Evolutionary conservation across 2,113 vertebrate genomes (phyloP), one percentile per base, ranked within the genome.

Genomic region (Protobothrops flavoviridis): DNA sequence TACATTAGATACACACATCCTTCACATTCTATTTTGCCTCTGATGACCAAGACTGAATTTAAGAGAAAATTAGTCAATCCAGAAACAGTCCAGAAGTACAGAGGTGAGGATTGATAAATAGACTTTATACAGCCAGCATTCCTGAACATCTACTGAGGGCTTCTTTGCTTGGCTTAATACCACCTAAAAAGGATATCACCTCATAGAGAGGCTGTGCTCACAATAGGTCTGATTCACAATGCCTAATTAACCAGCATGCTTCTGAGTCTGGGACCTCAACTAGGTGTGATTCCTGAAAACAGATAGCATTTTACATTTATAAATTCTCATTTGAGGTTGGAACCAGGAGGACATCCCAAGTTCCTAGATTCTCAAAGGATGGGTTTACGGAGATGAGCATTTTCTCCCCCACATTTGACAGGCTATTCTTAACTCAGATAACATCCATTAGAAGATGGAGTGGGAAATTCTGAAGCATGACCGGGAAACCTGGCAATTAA

Each of bases 401-500:
- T 69, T 29, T 52, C 94, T 87, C 12, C 39, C 26, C 50, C 11
- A n/a, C 23, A 26, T 29, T 57, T 24, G 23, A 43, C 7, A 64
- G 57, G 7, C 56, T 61, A 48, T 20, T 17, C 59, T 52, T 85
- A 81, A 29, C 12, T 45, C 33, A 57, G 3, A n/a, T 4, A 48
- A 5, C 20, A 20, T 1, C 17, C 45, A 10, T 91, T 87, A 93
- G 17, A 91, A 93, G 92, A 94, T 74, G 21, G 52, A 94, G 20
- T 57, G 88, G 92, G 91, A 89, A 94, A 39, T 87, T 86, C 88
- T 92, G 93, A 97, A 95, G 92, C 8, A 69, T 45, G 93, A 85
- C 92, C 50, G 85, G 93, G 94, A 55, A 59, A 92, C 95, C 92
- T 94, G 93, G 93, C 92, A 94, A 96, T 96, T 96, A 96, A 95